phyloP scores from a whole-genome alignment of 2,113 vertebrate species.

The Aythya baeri region DNA sequence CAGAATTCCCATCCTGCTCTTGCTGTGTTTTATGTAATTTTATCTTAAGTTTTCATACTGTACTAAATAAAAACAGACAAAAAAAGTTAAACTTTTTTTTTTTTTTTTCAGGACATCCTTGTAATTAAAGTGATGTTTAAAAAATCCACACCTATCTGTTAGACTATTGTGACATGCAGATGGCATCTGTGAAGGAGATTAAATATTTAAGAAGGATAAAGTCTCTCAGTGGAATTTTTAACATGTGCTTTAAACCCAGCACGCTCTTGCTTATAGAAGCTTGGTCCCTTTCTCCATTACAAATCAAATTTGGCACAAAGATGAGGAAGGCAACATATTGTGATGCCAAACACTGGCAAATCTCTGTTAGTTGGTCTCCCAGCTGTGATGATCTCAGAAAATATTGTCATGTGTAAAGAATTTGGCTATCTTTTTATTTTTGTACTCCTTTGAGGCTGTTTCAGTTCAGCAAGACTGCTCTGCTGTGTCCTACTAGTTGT shows the following conservation, averaged over 20 bases:
- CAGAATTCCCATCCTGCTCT: neutral
- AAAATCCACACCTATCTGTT: neutral
- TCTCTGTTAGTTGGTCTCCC: neutral
- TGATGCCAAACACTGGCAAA: neutral
- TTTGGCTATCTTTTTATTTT: neutral
- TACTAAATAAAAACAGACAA: slow-evolving; percentile 51
- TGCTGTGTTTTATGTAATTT: neutral
- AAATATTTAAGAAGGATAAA: slow-evolving; percentile 63
- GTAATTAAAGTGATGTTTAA: neutral
- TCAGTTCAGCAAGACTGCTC: neutral
- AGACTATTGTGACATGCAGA: slow-evolving; percentile 5
- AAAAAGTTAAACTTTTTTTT: slow-evolving; percentile 5
- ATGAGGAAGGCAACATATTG: neutral
- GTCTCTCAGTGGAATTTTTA: slow-evolving; percentile 60
- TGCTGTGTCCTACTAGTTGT: neutral
- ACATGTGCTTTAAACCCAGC: neutral
- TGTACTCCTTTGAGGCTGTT: neutral
- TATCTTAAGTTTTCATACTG: slow-evolving; percentile 35
- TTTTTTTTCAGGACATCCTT: slow-evolving; percentile 7
- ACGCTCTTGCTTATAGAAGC: neutral
- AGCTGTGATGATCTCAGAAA: neutral
- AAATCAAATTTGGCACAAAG: slow-evolving; percentile 5
- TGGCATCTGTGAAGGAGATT: slow-evolving; percentile 49
- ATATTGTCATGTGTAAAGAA: neutral
- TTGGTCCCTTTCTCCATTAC: neutral